phyloP scores from a whole-genome alignment of 1,140 invertebrate species.

The Dendroctonus ponderosae region DNA sequence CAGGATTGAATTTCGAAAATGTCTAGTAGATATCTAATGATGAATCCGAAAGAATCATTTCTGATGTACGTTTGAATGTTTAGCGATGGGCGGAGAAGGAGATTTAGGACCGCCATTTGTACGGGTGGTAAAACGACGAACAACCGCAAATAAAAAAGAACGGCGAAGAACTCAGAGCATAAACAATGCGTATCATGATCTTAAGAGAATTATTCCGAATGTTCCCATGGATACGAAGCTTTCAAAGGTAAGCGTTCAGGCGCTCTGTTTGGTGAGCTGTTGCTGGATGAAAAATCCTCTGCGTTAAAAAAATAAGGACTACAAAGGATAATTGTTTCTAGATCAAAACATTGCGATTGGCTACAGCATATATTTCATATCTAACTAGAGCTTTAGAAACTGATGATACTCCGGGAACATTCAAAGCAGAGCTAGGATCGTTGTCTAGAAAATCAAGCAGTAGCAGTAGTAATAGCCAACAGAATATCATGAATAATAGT shows the following conservation, averaged over 20 bases:
- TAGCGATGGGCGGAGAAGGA: slow-evolving; percentile 32
- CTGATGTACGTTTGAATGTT: neutral
- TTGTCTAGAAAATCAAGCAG: slow-evolving; percentile 42
- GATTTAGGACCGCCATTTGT: slow-evolving; percentile 53
- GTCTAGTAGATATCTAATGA: no score
- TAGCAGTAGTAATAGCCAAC: slow-evolving; percentile 6
- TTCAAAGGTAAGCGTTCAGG: slow-evolving; percentile 64
- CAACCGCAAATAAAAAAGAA: slow-evolving; percentile 92
- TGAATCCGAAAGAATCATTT: no score
- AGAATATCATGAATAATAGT: neutral
- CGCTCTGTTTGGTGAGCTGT: neutral
- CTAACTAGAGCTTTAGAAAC: slow-evolving; percentile 78
- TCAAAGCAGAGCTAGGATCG: slow-evolving; percentile 67
- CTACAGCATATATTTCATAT: slow-evolving; percentile 90
- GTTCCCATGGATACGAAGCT: slow-evolving; percentile 93
- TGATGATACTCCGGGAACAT: slow-evolving; percentile 70
- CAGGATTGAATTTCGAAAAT: no score
- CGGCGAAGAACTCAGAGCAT: slow-evolving; percentile 88
- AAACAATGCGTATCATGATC: slow-evolving; percentile 89
- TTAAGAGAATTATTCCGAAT: slow-evolving; percentile 92
- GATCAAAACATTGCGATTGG: slow-evolving; percentile 88
- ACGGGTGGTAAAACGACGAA: slow-evolving; percentile 67
- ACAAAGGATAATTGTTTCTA: slow-evolving; percentile 47
- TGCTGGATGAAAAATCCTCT: neutral
- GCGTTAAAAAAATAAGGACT: no score